phyloP scores from a whole-genome alignment of 2,888 invertebrate genomes.

The Pyralis farinalis region DNA sequence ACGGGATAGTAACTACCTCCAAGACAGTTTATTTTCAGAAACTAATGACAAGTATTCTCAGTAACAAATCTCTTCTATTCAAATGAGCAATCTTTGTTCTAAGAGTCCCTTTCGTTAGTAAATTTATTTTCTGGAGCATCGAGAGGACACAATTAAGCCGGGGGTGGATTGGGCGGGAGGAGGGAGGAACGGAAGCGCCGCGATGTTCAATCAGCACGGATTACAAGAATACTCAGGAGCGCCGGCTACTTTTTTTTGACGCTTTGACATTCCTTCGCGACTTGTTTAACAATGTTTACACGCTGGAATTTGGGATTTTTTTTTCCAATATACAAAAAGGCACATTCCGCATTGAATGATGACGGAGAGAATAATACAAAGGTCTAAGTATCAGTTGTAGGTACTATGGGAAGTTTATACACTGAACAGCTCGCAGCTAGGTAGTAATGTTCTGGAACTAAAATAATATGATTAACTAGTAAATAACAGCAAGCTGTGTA shows the following conservation, averaged over 20 bases:
- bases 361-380: no score
- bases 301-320: neutral
- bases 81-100: neutral
- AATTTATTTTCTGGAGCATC: neutral
- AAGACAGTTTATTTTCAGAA: no score
- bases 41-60: no score
- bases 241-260: neutral
- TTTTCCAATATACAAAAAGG: no score
- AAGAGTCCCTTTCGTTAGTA: neutral
- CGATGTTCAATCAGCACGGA: neutral
- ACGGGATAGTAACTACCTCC: no score
- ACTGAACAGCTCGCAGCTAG: no score
- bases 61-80: neutral
- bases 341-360: no score
- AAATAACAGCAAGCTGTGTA: no score
- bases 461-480: no score
- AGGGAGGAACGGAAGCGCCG: neutral
- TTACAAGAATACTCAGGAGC: neutral
- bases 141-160: neutral
- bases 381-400: no score
- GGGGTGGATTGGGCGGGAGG: neutral
- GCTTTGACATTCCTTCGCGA: neutral
- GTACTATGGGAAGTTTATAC: no score
- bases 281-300: neutral
- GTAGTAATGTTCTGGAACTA: no score